Percentiles rank a stretch among this genome's conserved stretches.
Evolutionary conservation across 2,113 vertebrate species (phyloP).

Genomic region (Cepphus grylle): DNA sequence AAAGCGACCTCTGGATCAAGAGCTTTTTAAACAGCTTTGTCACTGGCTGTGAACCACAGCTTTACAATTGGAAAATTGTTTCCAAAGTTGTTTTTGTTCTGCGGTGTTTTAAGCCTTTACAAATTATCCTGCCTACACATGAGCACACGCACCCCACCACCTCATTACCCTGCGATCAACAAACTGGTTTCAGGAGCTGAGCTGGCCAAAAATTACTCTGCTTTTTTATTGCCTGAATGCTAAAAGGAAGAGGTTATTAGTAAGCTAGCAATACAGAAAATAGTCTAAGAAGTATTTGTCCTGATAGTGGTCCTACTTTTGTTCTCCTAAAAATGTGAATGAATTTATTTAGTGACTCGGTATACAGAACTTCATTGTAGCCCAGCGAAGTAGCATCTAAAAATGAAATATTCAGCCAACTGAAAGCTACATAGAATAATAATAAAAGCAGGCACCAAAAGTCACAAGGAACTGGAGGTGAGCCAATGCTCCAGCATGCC

Average conservation of each 20-base stretch:
- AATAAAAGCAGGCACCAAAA: background rate
- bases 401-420: background rate
- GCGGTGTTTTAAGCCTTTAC: background rate
- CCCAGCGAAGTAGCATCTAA: background rate
- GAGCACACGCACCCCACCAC: rapidly evolving
- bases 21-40: background rate
- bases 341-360: background rate
- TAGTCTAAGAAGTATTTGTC: background rate
- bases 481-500: rapidly evolving
- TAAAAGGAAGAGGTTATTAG: background rate
- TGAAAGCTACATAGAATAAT: background rate
- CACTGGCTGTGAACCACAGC: background rate
- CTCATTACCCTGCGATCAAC: background rate
- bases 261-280: background rate
- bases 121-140: background rate
- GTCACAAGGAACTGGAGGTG: background rate
- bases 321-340: background rate
- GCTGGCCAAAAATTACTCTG: background rate
- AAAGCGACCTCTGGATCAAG: background rate
- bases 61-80: background rate
- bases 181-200: background rate
- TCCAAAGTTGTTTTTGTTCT: background rate
- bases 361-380: background rate
- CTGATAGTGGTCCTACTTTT: background rate
- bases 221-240: background rate